A percentile compares a stretch with the other conserved stretches of the same genome.
Evolutionary conservation across 2,797 vertebrate genomes (phyloP).

Genomic region (Hapalemur alaotrensis): DNA sequence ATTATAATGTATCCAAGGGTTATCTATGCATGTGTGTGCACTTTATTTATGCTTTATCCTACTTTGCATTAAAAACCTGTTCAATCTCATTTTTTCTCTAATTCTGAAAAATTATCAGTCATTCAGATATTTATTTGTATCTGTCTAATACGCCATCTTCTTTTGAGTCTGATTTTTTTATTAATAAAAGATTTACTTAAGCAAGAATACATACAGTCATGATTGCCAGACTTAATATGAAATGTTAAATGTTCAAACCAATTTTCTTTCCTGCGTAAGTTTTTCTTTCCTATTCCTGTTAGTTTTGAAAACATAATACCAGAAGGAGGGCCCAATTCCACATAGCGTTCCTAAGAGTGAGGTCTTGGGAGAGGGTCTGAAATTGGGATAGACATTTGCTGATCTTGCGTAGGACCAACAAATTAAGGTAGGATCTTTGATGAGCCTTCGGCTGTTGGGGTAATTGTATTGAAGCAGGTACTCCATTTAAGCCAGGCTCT

Average conservation of each 20-base stretch:
- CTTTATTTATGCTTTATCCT: background rate
- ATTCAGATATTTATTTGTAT: background rate
- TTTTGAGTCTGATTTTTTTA: background rate
- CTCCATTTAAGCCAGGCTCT: no score
- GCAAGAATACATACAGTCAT: slow-evolving; percentile 38
- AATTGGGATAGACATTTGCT: no score
- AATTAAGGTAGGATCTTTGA: no score
- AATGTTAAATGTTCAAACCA: slow-evolving; percentile 81
- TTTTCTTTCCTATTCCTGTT: slow-evolving; percentile 90
- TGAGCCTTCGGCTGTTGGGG: no score
- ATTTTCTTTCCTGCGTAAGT: slow-evolving; percentile 88
- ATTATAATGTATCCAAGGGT: background rate
- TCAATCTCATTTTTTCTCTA: background rate
- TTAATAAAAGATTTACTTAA: slow-evolving; percentile 79
- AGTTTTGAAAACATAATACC: slow-evolving; percentile 85
- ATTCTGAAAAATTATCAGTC: background rate
- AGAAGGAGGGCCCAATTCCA: slow-evolving; percentile 86
- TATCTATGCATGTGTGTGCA: background rate
- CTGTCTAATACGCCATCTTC: background rate
- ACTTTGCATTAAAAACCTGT: background rate
- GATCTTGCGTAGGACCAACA: no score
- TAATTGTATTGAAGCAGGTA: no score
- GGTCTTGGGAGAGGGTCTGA: slow-evolving; percentile 85
- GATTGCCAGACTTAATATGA: slow-evolving; percentile 82
- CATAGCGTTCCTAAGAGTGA: slow-evolving; percentile 86